Evolutionary conservation across 2,113 vertebrate species (phyloP), one percentile per base, ranked within the genome.

Genomic region (Barnardius zonarius): DNA sequence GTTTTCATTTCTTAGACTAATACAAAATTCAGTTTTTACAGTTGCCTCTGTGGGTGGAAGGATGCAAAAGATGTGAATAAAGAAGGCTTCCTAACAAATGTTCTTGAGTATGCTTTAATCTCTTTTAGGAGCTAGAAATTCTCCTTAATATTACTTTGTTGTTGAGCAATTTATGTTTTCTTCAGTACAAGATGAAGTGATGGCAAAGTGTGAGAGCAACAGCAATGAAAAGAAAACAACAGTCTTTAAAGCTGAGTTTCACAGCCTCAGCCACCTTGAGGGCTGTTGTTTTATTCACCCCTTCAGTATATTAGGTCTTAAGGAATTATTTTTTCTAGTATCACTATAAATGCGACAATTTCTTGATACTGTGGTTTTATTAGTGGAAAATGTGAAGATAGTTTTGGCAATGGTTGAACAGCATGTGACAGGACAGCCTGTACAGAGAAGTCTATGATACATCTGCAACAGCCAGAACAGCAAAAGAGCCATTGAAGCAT

Each of bases 11-110:
- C 76, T 37, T 83, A 89, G 37, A 73, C 11, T 69, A 87, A 91
- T 73, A 82, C 1, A 95, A 96, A 94, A 92, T 83, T 86, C 83
- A 35, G 25, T 80, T 85, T 86, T 91, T 93, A 86, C 22, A 88
- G 75, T 90, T 92, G 57, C 41, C 84, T 76, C 59, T 90, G 85
- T 78, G 81, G 67, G 88, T 69, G 80, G 62, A 90, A 95, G 33
- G n/a, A 93, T 90, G n/a, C 31, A 35, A 82, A 93, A 91, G 15
- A 67, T 4, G 5, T 39, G 28, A 78, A 78, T 37, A 77, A 77
- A 95, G 20, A 39, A 93, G 59, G 37, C 44, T 64, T 69, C 68
- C 64, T 74, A 80, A 64, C 67, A 68, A 92, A 79, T 74, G 69
- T 88, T 94, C 33, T 52, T 92, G 68, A 83, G 11, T 59, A 49